phyloP scores from a whole-genome alignment of 1,140 invertebrate species.

The Drosophila rhopaloa region DNA sequence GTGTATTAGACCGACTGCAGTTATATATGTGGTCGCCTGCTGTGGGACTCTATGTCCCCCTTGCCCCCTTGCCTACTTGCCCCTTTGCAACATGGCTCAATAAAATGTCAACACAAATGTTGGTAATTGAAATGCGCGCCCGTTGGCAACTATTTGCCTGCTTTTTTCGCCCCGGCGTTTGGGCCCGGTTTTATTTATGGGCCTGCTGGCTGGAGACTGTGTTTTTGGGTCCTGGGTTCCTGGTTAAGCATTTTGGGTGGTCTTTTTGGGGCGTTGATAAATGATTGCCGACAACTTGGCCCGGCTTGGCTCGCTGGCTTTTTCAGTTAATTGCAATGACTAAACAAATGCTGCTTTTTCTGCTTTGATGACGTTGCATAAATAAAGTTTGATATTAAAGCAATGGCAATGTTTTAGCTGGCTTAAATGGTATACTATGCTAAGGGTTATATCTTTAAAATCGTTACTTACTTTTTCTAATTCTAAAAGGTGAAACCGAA shows the following conservation, averaged over 20 bases:
- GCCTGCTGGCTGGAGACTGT: slow-evolving; percentile 43
- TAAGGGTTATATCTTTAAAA: neutral
- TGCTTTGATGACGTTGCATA: slow-evolving; percentile 34
- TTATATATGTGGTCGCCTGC: slow-evolving; percentile 67
- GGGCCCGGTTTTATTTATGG: slow-evolving; percentile 41
- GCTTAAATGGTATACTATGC: slow-evolving; percentile 5
- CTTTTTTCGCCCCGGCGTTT: slow-evolving; percentile 14
- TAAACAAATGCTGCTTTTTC: slow-evolving; percentile 45
- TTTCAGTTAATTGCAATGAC: slow-evolving; percentile 56
- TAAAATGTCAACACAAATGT: slow-evolving; percentile 81
- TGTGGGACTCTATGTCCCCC: slow-evolving; percentile 34
- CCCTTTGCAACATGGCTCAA: slow-evolving; percentile 57
- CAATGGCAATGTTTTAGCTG: slow-evolving; percentile 47
- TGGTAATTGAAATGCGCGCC: slow-evolving; percentile 67
- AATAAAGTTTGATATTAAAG: slow-evolving; percentile 17
- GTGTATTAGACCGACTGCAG: slow-evolving; percentile 41
- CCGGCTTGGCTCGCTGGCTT: slow-evolving; percentile 23
- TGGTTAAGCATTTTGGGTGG: slow-evolving; percentile 61
- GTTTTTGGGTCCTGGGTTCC: slow-evolving; percentile 36
- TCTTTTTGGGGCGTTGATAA: slow-evolving; percentile 64
- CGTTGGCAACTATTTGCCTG: slow-evolving; percentile 38
- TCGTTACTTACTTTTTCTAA: slow-evolving; percentile 99
- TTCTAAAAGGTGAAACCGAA: slow-evolving; percentile 99
- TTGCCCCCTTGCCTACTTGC: neutral
- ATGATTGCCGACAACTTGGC: slow-evolving; percentile 50